Evolutionary conservation across 2,113 vertebrate genomes (phyloP).

Genomic region (Naja naja): DNA sequence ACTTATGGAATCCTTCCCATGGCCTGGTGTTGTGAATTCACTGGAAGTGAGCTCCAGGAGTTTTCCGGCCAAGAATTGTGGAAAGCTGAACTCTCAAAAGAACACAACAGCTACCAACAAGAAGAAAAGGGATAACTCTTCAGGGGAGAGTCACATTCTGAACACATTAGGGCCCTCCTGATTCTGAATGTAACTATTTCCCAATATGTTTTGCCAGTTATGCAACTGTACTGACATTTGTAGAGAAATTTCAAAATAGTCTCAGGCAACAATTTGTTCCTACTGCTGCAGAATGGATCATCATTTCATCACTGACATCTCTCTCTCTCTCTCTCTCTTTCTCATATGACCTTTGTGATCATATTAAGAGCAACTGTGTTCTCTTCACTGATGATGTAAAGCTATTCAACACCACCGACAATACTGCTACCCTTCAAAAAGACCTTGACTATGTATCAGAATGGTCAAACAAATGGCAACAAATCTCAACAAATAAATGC

Average conservation of each 20-base stretch:
- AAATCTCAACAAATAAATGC: too few relatives aligned
- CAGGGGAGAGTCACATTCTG: constrained; percentile 37
- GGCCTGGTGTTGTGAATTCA: constrained; percentile 49
- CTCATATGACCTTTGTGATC: too few relatives aligned
- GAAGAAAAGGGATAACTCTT: constrained; percentile 40
- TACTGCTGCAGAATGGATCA: not conserved
- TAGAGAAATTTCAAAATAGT: not conserved
- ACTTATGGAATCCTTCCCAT: constrained; percentile 41
- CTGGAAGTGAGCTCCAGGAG: constrained; percentile 39
- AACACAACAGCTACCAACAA: constrained; percentile 32
- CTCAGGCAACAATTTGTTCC: not conserved
- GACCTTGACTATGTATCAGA: too few relatives aligned
- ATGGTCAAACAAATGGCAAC: too few relatives aligned
- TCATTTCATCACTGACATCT: not conserved
- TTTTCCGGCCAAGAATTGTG: constrained; percentile 46
- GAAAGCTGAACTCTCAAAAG: constrained; percentile 36
- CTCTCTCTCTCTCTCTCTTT: too few relatives aligned
- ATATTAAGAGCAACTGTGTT: too few relatives aligned
- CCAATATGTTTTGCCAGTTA: not conserved
- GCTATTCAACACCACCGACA: too few relatives aligned
- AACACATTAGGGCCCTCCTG: not conserved
- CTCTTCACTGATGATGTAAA: too few relatives aligned
- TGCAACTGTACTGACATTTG: not conserved
- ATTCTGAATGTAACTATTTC: constrained; percentile 4
- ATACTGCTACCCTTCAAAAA: too few relatives aligned